Evolutionary conservation across 2,888 invertebrate species (phyloP).

Genomic region (Cremastobaeus sp.): DNA sequence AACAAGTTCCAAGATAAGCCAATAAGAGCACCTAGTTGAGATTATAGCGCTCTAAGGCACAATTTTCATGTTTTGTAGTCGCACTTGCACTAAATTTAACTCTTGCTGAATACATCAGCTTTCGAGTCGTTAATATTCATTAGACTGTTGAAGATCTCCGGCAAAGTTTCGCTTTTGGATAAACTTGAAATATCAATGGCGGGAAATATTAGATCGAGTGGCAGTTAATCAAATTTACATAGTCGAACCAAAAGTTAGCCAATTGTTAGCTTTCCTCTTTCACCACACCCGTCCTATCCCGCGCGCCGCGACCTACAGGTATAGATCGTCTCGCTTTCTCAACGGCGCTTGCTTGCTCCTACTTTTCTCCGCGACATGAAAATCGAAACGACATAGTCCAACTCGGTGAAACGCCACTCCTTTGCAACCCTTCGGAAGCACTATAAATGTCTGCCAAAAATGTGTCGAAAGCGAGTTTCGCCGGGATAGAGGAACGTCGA

Average conservation of each 20-base stretch:
- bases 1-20: too few relatives aligned
- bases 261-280: background rate
- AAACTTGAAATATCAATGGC: constrained; percentile 35
- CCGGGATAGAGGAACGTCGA: background rate
- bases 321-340: constrained; percentile 6
- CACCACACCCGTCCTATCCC: background rate
- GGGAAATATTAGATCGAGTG: constrained; percentile 2
- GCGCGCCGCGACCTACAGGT: too few relatives aligned
- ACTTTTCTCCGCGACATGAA: constrained; percentile 8
- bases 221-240: constrained; percentile 22
- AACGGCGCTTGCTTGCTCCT: too few relatives aligned
- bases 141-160: constrained; percentile 1
- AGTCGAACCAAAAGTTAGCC: constrained; percentile 20
- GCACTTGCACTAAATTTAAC: too few relatives aligned
- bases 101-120: background rate
- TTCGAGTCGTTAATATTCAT: constrained; percentile 28
- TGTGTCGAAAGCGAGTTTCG: constrained; percentile 31
- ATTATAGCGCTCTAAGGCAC: too few relatives aligned
- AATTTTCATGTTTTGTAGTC: too few relatives aligned
- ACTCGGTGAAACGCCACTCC: constrained; percentile 14
- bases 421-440: constrained; percentile 25
- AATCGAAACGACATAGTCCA: constrained; percentile 18
- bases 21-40: too few relatives aligned
- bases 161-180: constrained; percentile 1
- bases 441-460: constrained; percentile 41